These are phyloP conservation scores for Pteropus rufus DNA, from an alignment of 2,797 vertebrate species.

Conservation along the genomic window DNA sequence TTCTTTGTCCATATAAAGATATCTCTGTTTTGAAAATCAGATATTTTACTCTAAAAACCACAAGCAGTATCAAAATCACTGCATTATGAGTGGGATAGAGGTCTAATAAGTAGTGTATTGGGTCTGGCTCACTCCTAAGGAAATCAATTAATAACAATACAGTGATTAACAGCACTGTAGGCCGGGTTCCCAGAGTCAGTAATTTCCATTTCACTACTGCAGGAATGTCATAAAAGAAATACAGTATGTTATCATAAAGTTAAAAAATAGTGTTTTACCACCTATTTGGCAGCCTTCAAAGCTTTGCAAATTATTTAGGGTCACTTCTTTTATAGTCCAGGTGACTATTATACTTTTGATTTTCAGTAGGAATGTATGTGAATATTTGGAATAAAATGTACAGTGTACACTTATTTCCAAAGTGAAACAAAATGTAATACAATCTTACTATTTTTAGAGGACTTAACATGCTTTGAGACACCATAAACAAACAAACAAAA, in stretches of 20 bases:
- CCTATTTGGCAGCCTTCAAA: conserved; percentile 54
- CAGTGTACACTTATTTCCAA: background rate
- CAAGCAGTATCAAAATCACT: background rate
- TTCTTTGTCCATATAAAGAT: conserved; percentile 35
- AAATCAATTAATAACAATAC: conserved; percentile 71
- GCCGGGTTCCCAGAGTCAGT: conserved; percentile 59
- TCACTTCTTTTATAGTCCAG: conserved; percentile 29
- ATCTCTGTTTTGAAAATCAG: conserved; percentile 66
- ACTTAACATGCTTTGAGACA: background rate
- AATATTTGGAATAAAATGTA: conserved; percentile 25
- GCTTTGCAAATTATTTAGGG: conserved; percentile 26
- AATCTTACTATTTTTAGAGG: background rate
- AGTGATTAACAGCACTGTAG: conserved; percentile 63
- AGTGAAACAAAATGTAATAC: background rate
- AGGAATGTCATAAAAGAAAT: conserved; percentile 65
- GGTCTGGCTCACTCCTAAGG: conserved; percentile 28
- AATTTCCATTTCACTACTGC: conserved; percentile 70
- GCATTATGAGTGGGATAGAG: background rate
- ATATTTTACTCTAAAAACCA: conserved; percentile 10
- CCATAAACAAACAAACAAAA: background rate
- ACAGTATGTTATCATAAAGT: conserved; percentile 57
- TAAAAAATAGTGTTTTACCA: conserved; percentile 69
- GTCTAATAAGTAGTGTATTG: conserved; percentile 24
- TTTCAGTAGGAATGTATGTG: conserved; percentile 17
- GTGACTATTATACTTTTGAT: conserved; percentile 24